Percentiles rank a stretch among this genome's conserved stretches.
Evolutionary conservation across 2,113 vertebrate species (phyloP).

Genomic region (Laterallus jamaicensis): DNA sequence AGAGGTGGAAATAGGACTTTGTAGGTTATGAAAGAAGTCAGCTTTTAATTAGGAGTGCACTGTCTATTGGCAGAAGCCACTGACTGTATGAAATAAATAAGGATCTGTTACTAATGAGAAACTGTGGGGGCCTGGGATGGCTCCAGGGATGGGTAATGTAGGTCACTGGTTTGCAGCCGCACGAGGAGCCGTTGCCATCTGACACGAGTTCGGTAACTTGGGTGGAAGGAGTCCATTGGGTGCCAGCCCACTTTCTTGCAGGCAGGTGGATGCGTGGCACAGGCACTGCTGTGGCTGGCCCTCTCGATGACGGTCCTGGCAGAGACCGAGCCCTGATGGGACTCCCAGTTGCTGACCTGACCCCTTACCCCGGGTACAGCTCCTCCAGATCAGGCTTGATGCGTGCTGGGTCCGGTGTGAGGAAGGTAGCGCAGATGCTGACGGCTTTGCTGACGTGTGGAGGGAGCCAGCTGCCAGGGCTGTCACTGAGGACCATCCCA

Average conservation of each 20-base stretch:
- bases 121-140: not conserved
- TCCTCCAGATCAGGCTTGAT: fast-evolving
- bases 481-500: not conserved
- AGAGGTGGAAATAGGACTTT: slow-evolving; percentile 56
- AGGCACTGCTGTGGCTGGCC: not conserved
- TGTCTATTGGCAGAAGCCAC: slow-evolving; percentile 42
- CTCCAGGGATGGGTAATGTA: slow-evolving; percentile 43
- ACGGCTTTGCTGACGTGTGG: fast-evolving
- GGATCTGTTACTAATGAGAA: slow-evolving; percentile 62
- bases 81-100: slow-evolving; percentile 52
- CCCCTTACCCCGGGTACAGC: not conserved
- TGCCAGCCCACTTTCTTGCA: not conserved
- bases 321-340: not conserved
- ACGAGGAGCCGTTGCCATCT: not conserved
- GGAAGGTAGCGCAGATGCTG: not conserved
- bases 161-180: slow-evolving; percentile 25
- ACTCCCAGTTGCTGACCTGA: not conserved
- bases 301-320: not conserved
- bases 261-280: not conserved
- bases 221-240: not conserved
- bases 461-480: not conserved
- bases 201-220: not conserved
- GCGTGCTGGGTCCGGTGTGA: fast-evolving
- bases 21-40: slow-evolving; percentile 47
- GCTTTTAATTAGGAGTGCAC: slow-evolving; percentile 51